phyloP scores from a whole-genome alignment of 92 coral and sea anemone species.

The Zoanthus solanderi region DNA sequence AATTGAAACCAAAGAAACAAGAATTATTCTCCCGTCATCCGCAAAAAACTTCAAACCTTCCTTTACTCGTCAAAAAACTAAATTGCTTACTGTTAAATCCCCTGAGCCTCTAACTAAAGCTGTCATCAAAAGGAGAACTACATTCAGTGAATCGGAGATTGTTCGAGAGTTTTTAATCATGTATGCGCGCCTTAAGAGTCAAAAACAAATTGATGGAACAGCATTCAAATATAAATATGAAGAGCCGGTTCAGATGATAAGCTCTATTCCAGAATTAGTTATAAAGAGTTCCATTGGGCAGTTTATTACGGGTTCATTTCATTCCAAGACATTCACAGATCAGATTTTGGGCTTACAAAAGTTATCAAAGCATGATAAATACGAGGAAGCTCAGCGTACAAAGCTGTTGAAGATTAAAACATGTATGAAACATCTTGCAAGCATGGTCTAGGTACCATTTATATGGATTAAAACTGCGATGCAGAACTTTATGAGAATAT shows the following conservation, averaged over 20 bases:
- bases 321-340: conserved; percentile 50
- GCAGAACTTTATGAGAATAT: neutral
- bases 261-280: conserved; percentile 81
- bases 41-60: conserved; percentile 66
- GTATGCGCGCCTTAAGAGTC: conserved; percentile 79
- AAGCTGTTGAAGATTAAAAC: conserved; percentile 77
- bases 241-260: conserved; percentile 73
- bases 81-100: conserved; percentile 18
- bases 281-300: conserved; percentile 90
- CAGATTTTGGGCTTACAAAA: conserved; percentile 17
- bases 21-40: conserved; percentile 75
- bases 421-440: conserved; percentile 86
- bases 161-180: conserved; percentile 81
- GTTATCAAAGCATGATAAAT: conserved; percentile 44
- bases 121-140: conserved; percentile 42
- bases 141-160: conserved; percentile 35
- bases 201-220: conserved; percentile 10
- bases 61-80: conserved; percentile 35
- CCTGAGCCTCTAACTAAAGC: conserved; percentile 38
- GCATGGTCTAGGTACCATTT: conserved; percentile 52
- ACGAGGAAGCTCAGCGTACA: conserved; percentile 77
- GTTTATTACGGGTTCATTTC: conserved; percentile 75
- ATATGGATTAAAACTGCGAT: neutral
- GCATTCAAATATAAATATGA: conserved; percentile 24
- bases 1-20: conserved; percentile 66